phyloP scores from a whole-genome alignment of 1,140 invertebrate genomes.

The Caenorhabditis brenneri region DNA sequence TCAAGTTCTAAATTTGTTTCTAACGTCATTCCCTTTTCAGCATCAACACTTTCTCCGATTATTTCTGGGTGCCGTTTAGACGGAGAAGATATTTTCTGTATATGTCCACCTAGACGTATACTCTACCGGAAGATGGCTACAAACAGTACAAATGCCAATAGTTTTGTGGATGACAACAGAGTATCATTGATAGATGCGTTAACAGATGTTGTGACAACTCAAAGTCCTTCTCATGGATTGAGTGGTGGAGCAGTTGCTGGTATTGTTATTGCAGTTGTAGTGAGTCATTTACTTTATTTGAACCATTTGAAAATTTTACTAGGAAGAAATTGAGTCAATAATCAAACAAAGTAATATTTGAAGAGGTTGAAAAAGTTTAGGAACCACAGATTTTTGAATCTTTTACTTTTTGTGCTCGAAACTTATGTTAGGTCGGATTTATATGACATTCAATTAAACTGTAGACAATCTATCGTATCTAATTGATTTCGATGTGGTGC shows the following conservation, averaged over 20 bases:
- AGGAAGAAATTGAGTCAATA: not conserved
- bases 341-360: not conserved
- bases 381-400: not conserved
- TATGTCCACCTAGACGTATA: conserved; percentile 42
- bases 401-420: too few species aligned
- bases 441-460: too few species aligned
- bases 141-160: conserved; percentile 19
- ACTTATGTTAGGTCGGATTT: too few species aligned
- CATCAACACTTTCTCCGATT: conserved; percentile 43
- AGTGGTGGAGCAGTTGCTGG: conserved; percentile 55
- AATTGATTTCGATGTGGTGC: too few species aligned
- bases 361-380: not conserved
- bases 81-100: conserved; percentile 46
- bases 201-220: not conserved
- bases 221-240: conserved; percentile 1
- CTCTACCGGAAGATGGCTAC: not conserved
- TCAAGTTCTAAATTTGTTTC: not conserved
- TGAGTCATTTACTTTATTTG: conserved; percentile 55
- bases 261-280: conserved; percentile 63
- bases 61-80: conserved; percentile 43
- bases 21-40: conserved; percentile 16
- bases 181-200: not conserved
- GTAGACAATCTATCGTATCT: too few species aligned
- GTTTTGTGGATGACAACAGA: not conserved
- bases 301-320: not conserved